A percentile compares a stretch with the other conserved stretches of the same genome.
Conservation (phyloP, 2,113 vertebrate species). For the Protomyctophum bolini region DNA sequence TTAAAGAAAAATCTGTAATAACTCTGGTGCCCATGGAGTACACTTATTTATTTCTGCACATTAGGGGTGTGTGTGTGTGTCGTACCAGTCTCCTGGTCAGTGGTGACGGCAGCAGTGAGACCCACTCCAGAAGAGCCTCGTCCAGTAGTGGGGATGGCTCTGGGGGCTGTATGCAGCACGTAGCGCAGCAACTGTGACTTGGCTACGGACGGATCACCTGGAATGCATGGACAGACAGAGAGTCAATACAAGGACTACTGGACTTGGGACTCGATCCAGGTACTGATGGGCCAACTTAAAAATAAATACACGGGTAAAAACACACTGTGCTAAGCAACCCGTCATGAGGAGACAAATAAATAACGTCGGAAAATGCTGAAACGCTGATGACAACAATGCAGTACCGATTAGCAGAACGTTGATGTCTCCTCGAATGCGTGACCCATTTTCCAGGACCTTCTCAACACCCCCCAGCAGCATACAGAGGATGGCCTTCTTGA, state of each 20-base stretch:
- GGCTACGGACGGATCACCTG: slow-evolving; percentile 95
- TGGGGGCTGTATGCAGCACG: slow-evolving; percentile 89
- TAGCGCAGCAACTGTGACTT: slow-evolving; percentile 97
- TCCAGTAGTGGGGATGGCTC: slow-evolving; percentile 94
- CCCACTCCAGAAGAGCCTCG: slow-evolving; percentile 97
- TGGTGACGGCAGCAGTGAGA: slow-evolving; percentile 93
- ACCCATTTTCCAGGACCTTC: slow-evolving; percentile 93
- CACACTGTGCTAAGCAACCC: no score
- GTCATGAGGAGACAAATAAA: not conserved
- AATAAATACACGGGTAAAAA: no score
- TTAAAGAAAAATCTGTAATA: no score
- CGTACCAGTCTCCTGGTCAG: slow-evolving; percentile 94
- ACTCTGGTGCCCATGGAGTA: no score
- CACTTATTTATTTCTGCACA: no score
- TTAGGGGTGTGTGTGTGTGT: not conserved
- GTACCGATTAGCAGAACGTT: slow-evolving; percentile 95
- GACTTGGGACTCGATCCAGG: not conserved
- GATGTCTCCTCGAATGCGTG: slow-evolving; percentile 94
- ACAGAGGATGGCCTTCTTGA: slow-evolving; percentile 97
- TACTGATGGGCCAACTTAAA: no score
- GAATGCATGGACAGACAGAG: not conserved
- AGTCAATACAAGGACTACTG: not conserved
- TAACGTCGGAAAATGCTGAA: no score
- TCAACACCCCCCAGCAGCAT: slow-evolving; percentile 95
- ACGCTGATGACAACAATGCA: not conserved